Conservation (phyloP, 2,888 invertebrate genomes). For the Torymus auratus region DNA sequence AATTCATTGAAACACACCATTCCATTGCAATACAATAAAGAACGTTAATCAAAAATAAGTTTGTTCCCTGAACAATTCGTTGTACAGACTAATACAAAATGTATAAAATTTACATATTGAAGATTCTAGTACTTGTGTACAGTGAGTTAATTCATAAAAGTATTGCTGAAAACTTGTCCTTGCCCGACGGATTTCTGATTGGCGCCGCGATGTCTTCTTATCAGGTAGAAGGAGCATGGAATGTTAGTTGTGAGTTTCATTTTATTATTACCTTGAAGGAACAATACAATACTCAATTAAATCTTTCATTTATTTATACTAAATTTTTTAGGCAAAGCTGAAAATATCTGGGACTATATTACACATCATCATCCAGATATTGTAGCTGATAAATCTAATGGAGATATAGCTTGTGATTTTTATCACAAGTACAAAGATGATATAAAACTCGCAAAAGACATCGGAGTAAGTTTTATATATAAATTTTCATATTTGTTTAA, state of each 20-base stretch:
- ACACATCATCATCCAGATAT: conserved; percentile 78
- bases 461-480: conserved; percentile 58
- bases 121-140: no score
- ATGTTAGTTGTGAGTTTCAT: background rate
- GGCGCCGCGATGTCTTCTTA: background rate
- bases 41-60: no score
- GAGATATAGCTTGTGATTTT: conserved; percentile 84
- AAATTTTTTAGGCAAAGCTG: conserved; percentile 79
- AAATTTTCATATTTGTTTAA: background rate
- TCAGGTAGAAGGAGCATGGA: conserved; percentile 3
- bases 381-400: conserved; percentile 80
- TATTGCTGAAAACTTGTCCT: background rate
- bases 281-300: no score
- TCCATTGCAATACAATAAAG: no score
- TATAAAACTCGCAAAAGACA: conserved; percentile 57
- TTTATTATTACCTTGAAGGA: no score
- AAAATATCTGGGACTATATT: conserved; percentile 81
- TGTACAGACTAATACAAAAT: no score
- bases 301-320: no score
- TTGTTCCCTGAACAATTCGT: no score
- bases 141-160: no score
- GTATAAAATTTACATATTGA: no score
- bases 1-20: no score
- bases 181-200: background rate
- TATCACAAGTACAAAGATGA: conserved; percentile 82